Base-by-base conservation (phyloP, 2,113 vertebrate genomes). In the Orcinus orca region DNA sequence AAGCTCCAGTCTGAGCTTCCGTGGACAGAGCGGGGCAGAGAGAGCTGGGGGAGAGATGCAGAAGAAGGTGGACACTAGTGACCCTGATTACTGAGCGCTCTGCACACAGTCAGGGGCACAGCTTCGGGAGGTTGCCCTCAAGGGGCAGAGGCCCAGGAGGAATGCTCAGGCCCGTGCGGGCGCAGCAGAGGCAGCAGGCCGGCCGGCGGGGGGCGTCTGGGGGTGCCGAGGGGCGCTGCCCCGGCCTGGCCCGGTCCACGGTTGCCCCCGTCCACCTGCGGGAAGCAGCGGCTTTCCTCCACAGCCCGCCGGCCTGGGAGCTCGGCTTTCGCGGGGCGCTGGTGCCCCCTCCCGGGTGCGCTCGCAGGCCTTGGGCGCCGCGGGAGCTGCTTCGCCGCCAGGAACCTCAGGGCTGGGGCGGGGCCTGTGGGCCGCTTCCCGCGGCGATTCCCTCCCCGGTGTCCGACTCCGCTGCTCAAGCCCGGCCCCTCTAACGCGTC, bases 271-370 rank as follows among this genome's bases (percentile, higher is more conserved):
- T 5, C 44, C 74, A 13, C 47, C 47, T 77, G 74, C 10, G 1
- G 36, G 29, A n/a, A 58, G 26, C 70, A 0, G 1, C 33, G 0
- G 8, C 5, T 4, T 5, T 23, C 5, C 14, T 5, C 11, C 60
- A 33, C 31, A 1, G 67, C n/a, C 68, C 6, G 0, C 50, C 0
- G 60, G 50, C 31, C 26, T 3, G 17, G 0, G n/a, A 76, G 76
- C 58, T 0, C 20, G 8, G 2, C 44, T 90, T 83, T 47, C 6
- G 6, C 85, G 21, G 38, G 94, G 53, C 26, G 29, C 67, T 98
- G 88, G 97, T 97, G 97, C 98, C 98, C 97, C 67, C 98, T 98
- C 62, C 97, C 95, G 98, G 91, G 88, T 65, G 55, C 2, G 6
- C 65, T 33, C 7, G 73, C 77, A 15, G 55, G 67, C 73, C 50